Conservation (phyloP, 64 coral and sea anemone genomes). For the Trachythela sp. region DNA sequence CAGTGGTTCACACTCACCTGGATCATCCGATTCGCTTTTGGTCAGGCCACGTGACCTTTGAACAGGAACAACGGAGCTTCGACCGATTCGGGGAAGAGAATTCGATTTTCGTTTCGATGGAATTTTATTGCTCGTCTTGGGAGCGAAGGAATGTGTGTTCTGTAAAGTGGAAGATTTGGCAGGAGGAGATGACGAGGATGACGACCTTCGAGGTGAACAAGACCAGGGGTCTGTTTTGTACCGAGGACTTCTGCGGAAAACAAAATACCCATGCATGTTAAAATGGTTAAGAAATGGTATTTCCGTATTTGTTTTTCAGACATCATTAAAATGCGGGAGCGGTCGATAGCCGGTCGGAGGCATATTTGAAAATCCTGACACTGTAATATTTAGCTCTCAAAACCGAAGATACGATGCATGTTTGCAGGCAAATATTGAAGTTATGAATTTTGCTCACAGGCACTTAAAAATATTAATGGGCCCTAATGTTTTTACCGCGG, state of each 20-base stretch:
- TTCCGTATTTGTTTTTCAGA: too few species aligned
- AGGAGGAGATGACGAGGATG: neutral
- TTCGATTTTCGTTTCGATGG: slow-evolving; percentile 9
- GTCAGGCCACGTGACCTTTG: neutral
- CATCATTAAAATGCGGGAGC: too few species aligned
- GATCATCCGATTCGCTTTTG: neutral
- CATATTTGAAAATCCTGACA: too few species aligned
- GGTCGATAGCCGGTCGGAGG: too few species aligned
- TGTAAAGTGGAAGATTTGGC: neutral
- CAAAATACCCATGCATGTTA: neutral
- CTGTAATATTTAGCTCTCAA: too few species aligned
- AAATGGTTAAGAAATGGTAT: too few species aligned
- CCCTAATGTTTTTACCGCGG: too few species aligned
- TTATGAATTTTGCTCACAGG: too few species aligned
- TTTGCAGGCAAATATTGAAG: too few species aligned
- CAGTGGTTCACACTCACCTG: neutral
- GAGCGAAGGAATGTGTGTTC: neutral
- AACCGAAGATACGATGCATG: too few species aligned
- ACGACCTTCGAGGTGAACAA: neutral
- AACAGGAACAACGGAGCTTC: neutral
- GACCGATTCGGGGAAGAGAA: neutral
- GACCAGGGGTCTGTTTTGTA: neutral
- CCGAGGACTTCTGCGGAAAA: neutral
- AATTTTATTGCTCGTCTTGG: neutral
- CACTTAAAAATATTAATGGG: too few species aligned